A percentile compares a stretch with the other conserved stretches of the same genome.
Conservation (phyloP, 2,888 invertebrate species). For the Drosophila setosimentum region DNA sequence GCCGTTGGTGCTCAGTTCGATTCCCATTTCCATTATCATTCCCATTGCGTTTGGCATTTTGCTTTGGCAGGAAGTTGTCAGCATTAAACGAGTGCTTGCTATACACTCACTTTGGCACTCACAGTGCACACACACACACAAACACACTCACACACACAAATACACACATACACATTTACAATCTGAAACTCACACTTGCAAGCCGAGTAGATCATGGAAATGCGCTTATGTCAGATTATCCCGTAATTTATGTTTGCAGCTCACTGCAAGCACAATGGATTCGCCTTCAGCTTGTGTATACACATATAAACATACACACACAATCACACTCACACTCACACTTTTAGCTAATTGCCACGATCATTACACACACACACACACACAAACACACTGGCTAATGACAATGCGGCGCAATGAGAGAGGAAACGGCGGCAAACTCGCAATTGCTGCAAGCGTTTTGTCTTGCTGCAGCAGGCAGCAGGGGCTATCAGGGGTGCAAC, state of each 20-base stretch:
- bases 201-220: slow-evolving; percentile 75
- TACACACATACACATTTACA: slow-evolving; percentile 15
- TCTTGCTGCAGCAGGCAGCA: slow-evolving; percentile 31
- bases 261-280: slow-evolving; percentile 70
- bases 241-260: slow-evolving; percentile 81
- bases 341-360: slow-evolving; percentile 73
- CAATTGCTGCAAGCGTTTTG: slow-evolving; percentile 64
- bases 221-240: slow-evolving; percentile 83
- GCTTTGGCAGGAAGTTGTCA: slow-evolving; percentile 76
- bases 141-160: slow-evolving; percentile 40
- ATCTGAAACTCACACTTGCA: slow-evolving; percentile 29
- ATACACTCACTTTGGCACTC: slow-evolving; percentile 38
- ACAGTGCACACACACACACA: slow-evolving; percentile 16
- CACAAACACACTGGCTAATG: slow-evolving; percentile 63
- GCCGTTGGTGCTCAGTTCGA: slow-evolving; percentile 14
- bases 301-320: slow-evolving; percentile 28
- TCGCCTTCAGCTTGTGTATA: slow-evolving; percentile 52
- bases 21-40: slow-evolving; percentile 20
- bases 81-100: slow-evolving; percentile 58
- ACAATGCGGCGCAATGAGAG: slow-evolving; percentile 63
- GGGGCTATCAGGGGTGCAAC: slow-evolving; percentile 8
- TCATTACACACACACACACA: slow-evolving; percentile 63
- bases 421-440: slow-evolving; percentile 64
- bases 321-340: slow-evolving; percentile 27
- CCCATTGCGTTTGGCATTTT: slow-evolving; percentile 25